phyloP scores from a whole-genome alignment of 2,797 vertebrate genomes.

The Lagocephalus sceleratus region DNA sequence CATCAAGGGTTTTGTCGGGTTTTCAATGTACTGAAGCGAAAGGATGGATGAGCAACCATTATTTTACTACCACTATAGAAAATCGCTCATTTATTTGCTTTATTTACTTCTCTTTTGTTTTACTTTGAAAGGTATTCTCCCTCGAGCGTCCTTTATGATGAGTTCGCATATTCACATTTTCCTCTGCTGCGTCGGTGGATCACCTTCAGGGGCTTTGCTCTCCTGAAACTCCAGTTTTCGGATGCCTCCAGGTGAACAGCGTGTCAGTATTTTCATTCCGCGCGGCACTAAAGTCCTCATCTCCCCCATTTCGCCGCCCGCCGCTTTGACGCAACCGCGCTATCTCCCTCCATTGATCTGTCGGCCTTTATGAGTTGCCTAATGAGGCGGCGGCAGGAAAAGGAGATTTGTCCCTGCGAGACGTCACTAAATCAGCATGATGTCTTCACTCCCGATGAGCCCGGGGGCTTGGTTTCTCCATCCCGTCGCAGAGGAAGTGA shows the following conservation, averaged over 20 bases:
- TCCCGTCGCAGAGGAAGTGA: conserved; percentile 18
- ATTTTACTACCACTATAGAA: no score
- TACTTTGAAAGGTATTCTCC: no score
- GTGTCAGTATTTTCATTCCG: conserved; percentile 36
- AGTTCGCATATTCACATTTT: no score
- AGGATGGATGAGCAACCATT: no score
- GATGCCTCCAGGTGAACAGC: conserved; percentile 33
- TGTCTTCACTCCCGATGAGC: conserved; percentile 53
- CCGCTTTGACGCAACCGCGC: conserved; percentile 26
- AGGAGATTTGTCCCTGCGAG: conserved; percentile 54
- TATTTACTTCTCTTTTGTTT: no score
- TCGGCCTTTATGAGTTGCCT: conserved; percentile 59
- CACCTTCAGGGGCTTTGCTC: conserved; percentile 13
- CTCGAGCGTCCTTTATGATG: no score
- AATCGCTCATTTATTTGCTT: no score
- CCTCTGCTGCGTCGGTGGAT: no score
- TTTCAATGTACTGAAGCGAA: no score
- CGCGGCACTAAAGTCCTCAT: conserved; percentile 39
- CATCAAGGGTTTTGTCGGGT: no score
- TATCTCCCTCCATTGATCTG: conserved; percentile 59
- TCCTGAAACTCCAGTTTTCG: conserved; percentile 18
- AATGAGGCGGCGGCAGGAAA: conserved; percentile 60
- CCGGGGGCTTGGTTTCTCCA: conserved; percentile 44
- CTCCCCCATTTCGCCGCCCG: conserved; percentile 27
- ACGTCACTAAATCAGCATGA: conserved; percentile 61